Conservation (phyloP, 2,888 invertebrate genomes). For the Dermolepida albohirtum region DNA sequence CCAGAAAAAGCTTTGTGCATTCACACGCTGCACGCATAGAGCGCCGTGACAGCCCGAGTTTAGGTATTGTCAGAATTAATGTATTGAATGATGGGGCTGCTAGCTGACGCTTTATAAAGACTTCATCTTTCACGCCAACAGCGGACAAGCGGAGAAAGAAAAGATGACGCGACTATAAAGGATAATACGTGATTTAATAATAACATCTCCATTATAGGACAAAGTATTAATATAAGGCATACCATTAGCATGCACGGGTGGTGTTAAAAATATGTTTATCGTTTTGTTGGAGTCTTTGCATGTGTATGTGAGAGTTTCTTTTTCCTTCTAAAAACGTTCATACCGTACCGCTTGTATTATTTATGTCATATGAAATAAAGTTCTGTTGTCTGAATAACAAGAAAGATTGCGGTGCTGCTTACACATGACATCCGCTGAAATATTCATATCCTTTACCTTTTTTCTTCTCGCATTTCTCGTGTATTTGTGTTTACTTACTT, state of each 20-base stretch:
- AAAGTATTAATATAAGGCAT: slow-evolving; percentile 31
- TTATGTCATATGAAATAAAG: slow-evolving; percentile 39
- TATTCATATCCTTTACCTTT: slow-evolving; percentile 35
- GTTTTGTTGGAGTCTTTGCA: slow-evolving; percentile 30
- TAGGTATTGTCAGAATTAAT: slow-evolving; percentile 33
- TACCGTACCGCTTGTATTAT: slow-evolving; percentile 38
- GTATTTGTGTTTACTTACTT: slow-evolving; percentile 8
- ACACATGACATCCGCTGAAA: slow-evolving; percentile 39
- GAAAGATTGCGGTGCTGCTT: slow-evolving; percentile 38
- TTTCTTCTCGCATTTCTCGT: slow-evolving; percentile 18
- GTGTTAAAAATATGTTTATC: slow-evolving; percentile 41
- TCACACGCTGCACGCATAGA: slow-evolving; percentile 30
- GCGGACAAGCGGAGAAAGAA: slow-evolving; percentile 37
- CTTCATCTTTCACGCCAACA: slow-evolving; percentile 29
- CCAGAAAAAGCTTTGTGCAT: slow-evolving; percentile 39
- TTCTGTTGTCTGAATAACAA: slow-evolving; percentile 38
- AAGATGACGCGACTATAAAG: slow-evolving; percentile 32
- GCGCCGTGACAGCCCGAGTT: slow-evolving; percentile 11
- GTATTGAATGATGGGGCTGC: slow-evolving; percentile 33
- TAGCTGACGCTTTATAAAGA: slow-evolving; percentile 35
- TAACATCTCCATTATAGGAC: slow-evolving; percentile 37
- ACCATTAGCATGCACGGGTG: slow-evolving; percentile 39
- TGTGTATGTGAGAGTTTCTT: slow-evolving; percentile 8
- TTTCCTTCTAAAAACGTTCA: slow-evolving; percentile 30
- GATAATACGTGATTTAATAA: slow-evolving; percentile 39